Evolutionary conservation across 2,888 invertebrate genomes (phyloP).

Genomic region (Xylota sylvarum): DNA sequence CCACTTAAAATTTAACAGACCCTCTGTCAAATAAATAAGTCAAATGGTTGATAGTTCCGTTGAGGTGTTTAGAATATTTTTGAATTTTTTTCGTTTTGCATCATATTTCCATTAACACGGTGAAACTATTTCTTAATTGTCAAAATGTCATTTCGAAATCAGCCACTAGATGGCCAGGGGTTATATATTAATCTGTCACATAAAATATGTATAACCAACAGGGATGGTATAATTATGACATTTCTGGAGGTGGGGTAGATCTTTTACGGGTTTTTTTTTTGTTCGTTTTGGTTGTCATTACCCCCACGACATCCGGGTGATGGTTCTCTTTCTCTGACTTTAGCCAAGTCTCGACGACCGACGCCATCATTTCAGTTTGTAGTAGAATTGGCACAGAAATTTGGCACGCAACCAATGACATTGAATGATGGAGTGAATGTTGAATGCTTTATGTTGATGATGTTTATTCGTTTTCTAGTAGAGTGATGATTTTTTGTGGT

Average conservation of each 20-base stretch:
- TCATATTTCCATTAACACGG: conserved; percentile 16
- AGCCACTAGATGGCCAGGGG: conserved; percentile 21
- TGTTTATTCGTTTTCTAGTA: conserved; percentile 2
- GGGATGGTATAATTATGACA: conserved; percentile 16
- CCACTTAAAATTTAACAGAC: conserved; percentile 39
- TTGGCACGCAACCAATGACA: conserved; percentile 74
- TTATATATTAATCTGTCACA: conserved; percentile 36
- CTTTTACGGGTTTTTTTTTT: conserved; percentile 4
- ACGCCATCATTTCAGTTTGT: conserved; percentile 46
- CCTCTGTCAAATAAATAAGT: conserved; percentile 27
- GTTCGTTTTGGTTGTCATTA: conserved; percentile 17
- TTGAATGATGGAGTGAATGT: conserved; percentile 67
- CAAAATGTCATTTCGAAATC: conserved; percentile 48
- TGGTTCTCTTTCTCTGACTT: neutral
- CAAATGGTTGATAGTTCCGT: neutral
- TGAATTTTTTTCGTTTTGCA: too few species aligned
- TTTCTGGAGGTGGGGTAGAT: neutral
- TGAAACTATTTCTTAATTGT: conserved; percentile 51
- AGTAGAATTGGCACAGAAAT: conserved; percentile 66
- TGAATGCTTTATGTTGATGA: conserved; percentile 16
- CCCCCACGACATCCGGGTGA: conserved; percentile 50
- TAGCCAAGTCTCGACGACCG: conserved; percentile 11
- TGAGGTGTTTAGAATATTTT: neutral
- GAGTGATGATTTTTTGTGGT: neutral
- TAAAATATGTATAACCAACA: conserved; percentile 9